Evolutionary conservation across 2,113 vertebrate genomes (phyloP), one percentile per base, ranked within the genome.

Genomic region (Megaceryle maxima): DNA sequence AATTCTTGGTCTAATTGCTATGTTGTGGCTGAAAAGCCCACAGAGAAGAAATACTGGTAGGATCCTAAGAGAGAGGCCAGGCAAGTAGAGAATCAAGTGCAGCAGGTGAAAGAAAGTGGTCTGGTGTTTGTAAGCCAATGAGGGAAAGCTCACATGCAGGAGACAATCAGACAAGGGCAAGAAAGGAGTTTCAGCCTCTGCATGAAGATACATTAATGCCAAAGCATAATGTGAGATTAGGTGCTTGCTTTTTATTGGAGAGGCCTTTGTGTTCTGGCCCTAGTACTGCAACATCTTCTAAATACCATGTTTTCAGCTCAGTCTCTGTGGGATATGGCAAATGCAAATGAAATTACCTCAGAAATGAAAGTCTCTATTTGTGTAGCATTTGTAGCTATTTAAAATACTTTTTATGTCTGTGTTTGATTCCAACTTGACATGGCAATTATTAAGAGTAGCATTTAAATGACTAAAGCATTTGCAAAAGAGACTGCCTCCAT

Each of bases 381-480:
- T 75, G 76, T 18, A 44, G 53, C 29, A 31, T 87, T 80, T 92
- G 81, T 83, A 78, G 75, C 75, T 66, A 76, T 72, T 85, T 93
- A 60, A 90, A 94, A 83, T 73, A 74, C 60, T 88, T 90, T 37
- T 88, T 60, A 48, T 41, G 68, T 59, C 55, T 67, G 37, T 91
- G 70, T 74, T 90, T 72, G 86, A 93, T 80, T 96, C 77, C 4
- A 22, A 57, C 68, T 81, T 43, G 68, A 83, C 68, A 25, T 25
- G 43, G 55, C 64, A 81, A 60, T 94, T 87, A 60, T 87, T 66
- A 44, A 81, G 48, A 94, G 83, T 20, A 85, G 56, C 37, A 84
- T 91, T 93, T 88, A 90, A 88, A 78, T 77, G 31, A 90, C 90
- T 93, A 63, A 85, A 72, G 44, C 69, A 79, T 75, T 93, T 79